phyloP scores from a whole-genome alignment of 2,888 invertebrate genomes.

The Zaprionus obscuricornis region DNA sequence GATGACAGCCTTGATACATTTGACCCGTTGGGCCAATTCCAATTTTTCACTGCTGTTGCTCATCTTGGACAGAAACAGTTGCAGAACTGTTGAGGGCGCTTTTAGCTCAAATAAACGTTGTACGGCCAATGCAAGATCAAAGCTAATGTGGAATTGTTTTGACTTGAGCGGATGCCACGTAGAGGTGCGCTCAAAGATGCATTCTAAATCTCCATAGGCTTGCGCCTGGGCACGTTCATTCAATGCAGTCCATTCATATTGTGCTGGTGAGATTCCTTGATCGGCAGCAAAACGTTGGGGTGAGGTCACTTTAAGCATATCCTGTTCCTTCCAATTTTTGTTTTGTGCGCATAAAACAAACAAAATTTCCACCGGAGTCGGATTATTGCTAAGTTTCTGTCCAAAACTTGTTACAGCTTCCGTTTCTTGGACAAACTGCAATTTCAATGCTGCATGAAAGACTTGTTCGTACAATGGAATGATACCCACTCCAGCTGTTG shows the following conservation, averaged over 20 bases:
- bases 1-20: slow-evolving; percentile 80
- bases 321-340: slow-evolving; percentile 80
- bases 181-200: slow-evolving; percentile 78
- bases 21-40: slow-evolving; percentile 77
- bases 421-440: slow-evolving; percentile 72
- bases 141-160: slow-evolving; percentile 82
- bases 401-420: slow-evolving; percentile 45
- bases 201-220: slow-evolving; percentile 81
- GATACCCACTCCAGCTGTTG: slow-evolving; percentile 58
- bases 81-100: slow-evolving; percentile 80
- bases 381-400: slow-evolving; percentile 53
- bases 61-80: slow-evolving; percentile 81
- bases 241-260: slow-evolving; percentile 89
- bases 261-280: slow-evolving; percentile 85
- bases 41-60: slow-evolving; percentile 79
- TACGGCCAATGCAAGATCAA: slow-evolving; percentile 80
- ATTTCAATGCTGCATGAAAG: slow-evolving; percentile 72
- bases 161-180: slow-evolving; percentile 82
- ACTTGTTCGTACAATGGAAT: slow-evolving; percentile 77
- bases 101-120: slow-evolving; percentile 76
- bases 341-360: slow-evolving; percentile 79
- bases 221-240: slow-evolving; percentile 84
- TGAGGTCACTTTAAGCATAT: slow-evolving; percentile 65
- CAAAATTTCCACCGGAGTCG: slow-evolving; percentile 80
- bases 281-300: slow-evolving; percentile 80